Evolutionary conservation across 2,797 vertebrate genomes (phyloP), one percentile per base, ranked within the genome.

Genomic region (Neosilurus hyrtlii): DNA sequence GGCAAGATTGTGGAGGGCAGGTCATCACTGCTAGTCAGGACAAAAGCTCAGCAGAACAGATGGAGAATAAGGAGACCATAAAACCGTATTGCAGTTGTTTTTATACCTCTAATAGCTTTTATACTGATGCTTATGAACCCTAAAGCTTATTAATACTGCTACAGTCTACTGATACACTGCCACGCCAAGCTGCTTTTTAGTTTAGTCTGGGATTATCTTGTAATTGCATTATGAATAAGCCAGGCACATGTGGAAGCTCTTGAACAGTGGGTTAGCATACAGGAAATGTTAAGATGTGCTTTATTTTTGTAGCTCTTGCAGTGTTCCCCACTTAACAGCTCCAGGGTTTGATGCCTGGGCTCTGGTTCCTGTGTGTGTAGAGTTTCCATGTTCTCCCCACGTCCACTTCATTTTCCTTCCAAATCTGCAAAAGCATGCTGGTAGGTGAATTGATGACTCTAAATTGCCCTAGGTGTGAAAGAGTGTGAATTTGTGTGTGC

Each of bases 61-160:
- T 93, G 91, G 87, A 87, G 87, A 87, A 92, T 91, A 90, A 92
- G 89, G 85, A 90, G 88, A 86, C 91, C 91, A 92, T 93, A 91
- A 93, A 93, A 93, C 88, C 91, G 91, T 90, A 93, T 93, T 92
- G 91, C 86, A 87, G 87, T 84, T 80, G 74, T 82, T 90, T 87
- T 91, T 91, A 91, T 92, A 86, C 88, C 89, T 90, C 88, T 91
- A 90, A 90, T 92, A 86, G 90, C 90, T 87, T 88, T 85, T 92
- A 86, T 88, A 91, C 87, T 84, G 89, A 88, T 54, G 87, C 85
- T 83, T 81, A 73, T 82, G 76, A 75, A 81, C 4, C 51, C 73
- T 86, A 90, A 82, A 89, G 91, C 89, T 90, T 88, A 89, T 91
- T 90, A 89, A 91, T 80, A 82, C 67, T 79, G 75, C 74, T 80